These are phyloP conservation scores for Euplagia quadripunctaria DNA, from an alignment of 2,888 invertebrate genomes.

Conservation along the genomic window DNA sequence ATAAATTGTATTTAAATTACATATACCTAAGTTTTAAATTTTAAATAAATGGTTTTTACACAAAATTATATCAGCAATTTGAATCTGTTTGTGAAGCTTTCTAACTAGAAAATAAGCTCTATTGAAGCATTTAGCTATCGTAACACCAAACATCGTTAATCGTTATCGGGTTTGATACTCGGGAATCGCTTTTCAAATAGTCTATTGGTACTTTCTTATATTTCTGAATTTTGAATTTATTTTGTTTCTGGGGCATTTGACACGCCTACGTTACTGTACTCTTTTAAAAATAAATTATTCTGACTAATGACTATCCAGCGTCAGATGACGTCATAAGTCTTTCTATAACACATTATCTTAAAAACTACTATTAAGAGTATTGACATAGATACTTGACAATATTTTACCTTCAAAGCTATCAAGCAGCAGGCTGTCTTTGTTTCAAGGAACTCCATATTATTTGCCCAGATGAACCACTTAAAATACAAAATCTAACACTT, in stretches of 20 bases:
- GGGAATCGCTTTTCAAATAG: slow-evolving; percentile 41
- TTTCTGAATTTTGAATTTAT: slow-evolving; percentile 30
- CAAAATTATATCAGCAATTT: no score
- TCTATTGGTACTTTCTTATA: slow-evolving; percentile 24
- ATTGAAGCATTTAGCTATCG: slow-evolving; percentile 18
- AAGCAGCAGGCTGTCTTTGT: background rate
- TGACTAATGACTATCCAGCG: slow-evolving; percentile 36
- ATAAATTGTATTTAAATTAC: background rate
- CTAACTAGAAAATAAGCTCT: slow-evolving; percentile 29
- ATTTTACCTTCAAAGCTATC: background rate
- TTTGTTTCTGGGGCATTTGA: slow-evolving; percentile 39
- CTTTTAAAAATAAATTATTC: slow-evolving; percentile 35
- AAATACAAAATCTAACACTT: slow-evolving; percentile 32
- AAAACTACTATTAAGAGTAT: background rate
- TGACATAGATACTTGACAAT: background rate
- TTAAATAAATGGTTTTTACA: no score
- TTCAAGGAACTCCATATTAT: background rate
- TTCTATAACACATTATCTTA: slow-evolving; percentile 18
- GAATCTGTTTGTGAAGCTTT: slow-evolving; percentile 19
- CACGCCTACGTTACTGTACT: slow-evolving; percentile 36
- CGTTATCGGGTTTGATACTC: slow-evolving; percentile 25
- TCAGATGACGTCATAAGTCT: slow-evolving; percentile 16
- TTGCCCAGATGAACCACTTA: slow-evolving; percentile 29
- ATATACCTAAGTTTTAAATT: no score
- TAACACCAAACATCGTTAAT: slow-evolving; percentile 41